These are phyloP conservation scores for Volucella bombylans DNA, from an alignment of 2,888 invertebrate genomes.

Conservation along the genomic window DNA sequence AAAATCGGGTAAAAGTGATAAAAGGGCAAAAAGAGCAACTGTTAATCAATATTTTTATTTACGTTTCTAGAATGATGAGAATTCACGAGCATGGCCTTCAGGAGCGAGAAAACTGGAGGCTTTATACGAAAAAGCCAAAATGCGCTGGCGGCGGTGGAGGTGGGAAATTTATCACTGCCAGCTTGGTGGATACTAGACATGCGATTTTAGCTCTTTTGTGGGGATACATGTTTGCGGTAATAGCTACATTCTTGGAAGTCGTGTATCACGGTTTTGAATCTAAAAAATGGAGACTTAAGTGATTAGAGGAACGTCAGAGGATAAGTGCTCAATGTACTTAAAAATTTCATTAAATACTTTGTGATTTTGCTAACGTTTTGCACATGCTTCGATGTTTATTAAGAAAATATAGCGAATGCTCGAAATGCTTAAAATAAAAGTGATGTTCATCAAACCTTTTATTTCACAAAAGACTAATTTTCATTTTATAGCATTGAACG, in stretches of 20 bases:
- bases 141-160: slow-evolving; percentile 83
- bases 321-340: too few relatives aligned
- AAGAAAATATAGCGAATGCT: too few relatives aligned
- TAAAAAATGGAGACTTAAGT: too few relatives aligned
- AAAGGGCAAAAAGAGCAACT: neutral
- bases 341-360: too few relatives aligned
- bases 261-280: slow-evolving; percentile 9
- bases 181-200: slow-evolving; percentile 85
- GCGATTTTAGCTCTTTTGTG: slow-evolving; percentile 83
- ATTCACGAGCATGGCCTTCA: slow-evolving; percentile 86
- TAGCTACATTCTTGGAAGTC: slow-evolving; percentile 81
- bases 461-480: too few relatives aligned
- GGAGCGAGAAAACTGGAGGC: slow-evolving; percentile 83
- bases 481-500: too few relatives aligned
- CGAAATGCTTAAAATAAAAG: too few relatives aligned
- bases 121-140: slow-evolving; percentile 85
- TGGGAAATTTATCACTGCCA: slow-evolving; percentile 85
- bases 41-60: neutral
- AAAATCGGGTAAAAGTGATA: slow-evolving; percentile 84
- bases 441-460: too few relatives aligned
- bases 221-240: slow-evolving; percentile 81
- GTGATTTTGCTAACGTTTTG: too few relatives aligned
- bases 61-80: slow-evolving; percentile 83
- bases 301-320: too few relatives aligned
- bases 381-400: too few relatives aligned